Base-by-base conservation (phyloP, 1,140 invertebrate species). In the Heliconius eleuchia region DNA sequence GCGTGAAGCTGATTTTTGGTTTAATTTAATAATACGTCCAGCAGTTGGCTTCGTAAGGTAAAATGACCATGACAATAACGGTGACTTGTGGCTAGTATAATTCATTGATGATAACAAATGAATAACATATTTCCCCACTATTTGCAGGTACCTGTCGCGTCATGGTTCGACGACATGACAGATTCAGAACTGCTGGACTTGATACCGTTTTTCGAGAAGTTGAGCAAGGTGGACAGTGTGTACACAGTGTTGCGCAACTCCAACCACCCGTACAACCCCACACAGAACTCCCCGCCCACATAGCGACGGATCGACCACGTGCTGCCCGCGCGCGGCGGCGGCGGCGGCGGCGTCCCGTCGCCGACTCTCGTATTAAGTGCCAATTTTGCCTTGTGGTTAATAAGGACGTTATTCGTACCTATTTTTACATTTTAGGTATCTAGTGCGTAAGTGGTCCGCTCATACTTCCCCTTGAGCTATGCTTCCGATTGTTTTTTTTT, bases 151-250 rank as follows among this genome's bases (percentile, higher is more conserved):
- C 98, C 98, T 92, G 98, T 99, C 78, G 98, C 98, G 91, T 99
- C 98, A 79, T 99, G 99, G 99, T 99, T 99, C 94, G 98, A 99
- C 94, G 99, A 99, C 93, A 98, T 98, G 96, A 97, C 97, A 86
- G 99, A 99, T 94, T 98, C 97, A 74, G 99, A 99, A 95, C 95
- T 99, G 71, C 95, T 98, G 84, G 98, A 99, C 94, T 95, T 99
- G 86, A 98, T 99, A 91, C 99, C 99, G 79, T 98, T 99, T 92
- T 98, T 99, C 93, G 98, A 99, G 94, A 98, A 98, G 93, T 95
- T 99, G 82, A 98, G 98, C 94, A 98, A 97, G 95, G 97, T 98
- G 86, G 98, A 99, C 89, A 98, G 98, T 95, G 98, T 99, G 87
- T 99, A 99, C 94, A 97, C 97, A 91, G 97, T 99, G 93, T 95